phyloP scores from a whole-genome alignment of 1,140 invertebrate genomes.

The Ceratosolen solmsi region DNA sequence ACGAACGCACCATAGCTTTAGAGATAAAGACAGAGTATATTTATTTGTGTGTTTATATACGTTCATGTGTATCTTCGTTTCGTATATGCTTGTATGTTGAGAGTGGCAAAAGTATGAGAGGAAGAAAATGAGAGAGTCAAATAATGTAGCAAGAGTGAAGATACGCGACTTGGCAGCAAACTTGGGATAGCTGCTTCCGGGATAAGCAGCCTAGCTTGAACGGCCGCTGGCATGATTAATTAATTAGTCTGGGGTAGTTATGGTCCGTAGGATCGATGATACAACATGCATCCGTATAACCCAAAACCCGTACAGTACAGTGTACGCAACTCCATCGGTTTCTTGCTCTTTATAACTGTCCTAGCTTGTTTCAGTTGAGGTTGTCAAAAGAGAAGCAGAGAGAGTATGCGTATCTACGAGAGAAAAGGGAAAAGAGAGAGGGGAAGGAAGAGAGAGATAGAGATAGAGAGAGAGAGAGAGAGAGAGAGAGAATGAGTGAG shows the following conservation, averaged over 20 bases:
- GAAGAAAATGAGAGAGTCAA: slow-evolving; percentile 5
- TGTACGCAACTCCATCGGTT: neutral
- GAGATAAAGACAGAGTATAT: neutral
- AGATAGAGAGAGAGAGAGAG: slow-evolving; percentile 4
- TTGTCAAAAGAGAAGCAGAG: neutral
- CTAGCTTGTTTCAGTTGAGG: neutral
- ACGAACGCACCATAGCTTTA: neutral
- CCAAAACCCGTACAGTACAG: neutral
- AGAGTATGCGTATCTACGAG: too few species aligned
- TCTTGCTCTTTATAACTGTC: slow-evolving; percentile 21
- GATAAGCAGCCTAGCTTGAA: slow-evolving; percentile 71
- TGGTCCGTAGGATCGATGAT: slow-evolving; percentile 59
- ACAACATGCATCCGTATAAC: slow-evolving; percentile 14
- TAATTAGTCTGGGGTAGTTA: slow-evolving; percentile 72
- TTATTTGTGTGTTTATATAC: neutral
- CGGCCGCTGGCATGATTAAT: slow-evolving; percentile 70
- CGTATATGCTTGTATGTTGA: neutral
- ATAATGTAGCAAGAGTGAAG: slow-evolving; percentile 66
- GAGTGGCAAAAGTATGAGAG: slow-evolving; percentile 4
- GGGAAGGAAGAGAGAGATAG: neutral
- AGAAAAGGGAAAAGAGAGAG: neutral
- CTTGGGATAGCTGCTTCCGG: slow-evolving; percentile 69
- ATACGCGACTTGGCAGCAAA: slow-evolving; percentile 71
- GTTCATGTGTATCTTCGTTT: neutral
- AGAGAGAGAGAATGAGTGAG: neutral